A percentile compares a stretch with the other conserved stretches of the same genome.
Evolutionary conservation across 2,113 vertebrate genomes (phyloP).

Genomic region (Malurus elegans): DNA sequence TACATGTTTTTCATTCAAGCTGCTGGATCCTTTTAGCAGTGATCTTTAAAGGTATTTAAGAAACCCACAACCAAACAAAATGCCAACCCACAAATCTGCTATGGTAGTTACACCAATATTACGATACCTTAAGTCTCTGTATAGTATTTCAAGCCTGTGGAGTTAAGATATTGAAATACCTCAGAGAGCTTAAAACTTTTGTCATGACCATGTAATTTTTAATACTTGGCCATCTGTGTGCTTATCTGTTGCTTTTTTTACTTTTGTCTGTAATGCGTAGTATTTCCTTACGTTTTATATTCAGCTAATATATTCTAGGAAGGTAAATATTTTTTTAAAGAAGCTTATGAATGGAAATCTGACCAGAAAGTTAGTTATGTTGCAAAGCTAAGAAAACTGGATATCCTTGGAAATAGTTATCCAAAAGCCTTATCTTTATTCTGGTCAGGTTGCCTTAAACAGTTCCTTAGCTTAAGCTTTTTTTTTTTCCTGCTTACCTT

Average conservation of each 20-base stretch:
- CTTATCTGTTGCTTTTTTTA: not conserved
- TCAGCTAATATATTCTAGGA: not conserved
- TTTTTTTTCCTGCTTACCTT: not conserved
- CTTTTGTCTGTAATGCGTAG: not conserved
- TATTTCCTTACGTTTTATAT: not conserved
- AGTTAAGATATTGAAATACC: slow-evolving; percentile 51
- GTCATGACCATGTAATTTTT: not conserved
- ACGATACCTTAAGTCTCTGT: not conserved
- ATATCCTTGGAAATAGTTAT: slow-evolving; percentile 17
- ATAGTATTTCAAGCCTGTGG: slow-evolving; percentile 16
- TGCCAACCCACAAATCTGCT: not conserved
- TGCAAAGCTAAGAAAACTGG: slow-evolving; percentile 22
- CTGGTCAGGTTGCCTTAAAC: slow-evolving; percentile 64
- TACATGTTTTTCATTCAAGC: not conserved
- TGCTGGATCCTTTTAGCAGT: not conserved
- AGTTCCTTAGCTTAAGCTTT: slow-evolving; percentile 2
- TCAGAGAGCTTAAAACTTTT: slow-evolving; percentile 33
- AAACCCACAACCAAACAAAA: not conserved
- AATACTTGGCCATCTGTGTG: not conserved
- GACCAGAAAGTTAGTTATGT: slow-evolving; percentile 18
- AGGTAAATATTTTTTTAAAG: slow-evolving; percentile 13
- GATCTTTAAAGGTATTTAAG: not conserved
- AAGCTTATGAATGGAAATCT: slow-evolving; percentile 6
- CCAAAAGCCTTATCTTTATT: slow-evolving; percentile 60
- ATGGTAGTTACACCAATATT: not conserved